A percentile compares a stretch with the other conserved stretches of the same genome.
phyloP scores from a whole-genome alignment of 2,888 invertebrate species.

The Agonopterix heracliana region DNA sequence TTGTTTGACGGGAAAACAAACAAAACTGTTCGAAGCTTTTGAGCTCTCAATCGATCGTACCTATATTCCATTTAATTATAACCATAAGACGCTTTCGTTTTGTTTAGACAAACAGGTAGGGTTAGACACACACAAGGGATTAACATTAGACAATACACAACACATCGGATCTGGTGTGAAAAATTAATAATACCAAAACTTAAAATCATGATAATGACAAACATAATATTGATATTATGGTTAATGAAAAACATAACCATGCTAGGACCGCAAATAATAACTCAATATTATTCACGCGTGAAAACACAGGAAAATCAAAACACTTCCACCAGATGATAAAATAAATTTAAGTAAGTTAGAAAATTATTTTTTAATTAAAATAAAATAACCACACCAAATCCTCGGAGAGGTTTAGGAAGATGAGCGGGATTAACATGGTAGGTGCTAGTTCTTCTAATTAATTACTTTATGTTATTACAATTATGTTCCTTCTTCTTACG shows the following conservation, averaged over 20 bases:
- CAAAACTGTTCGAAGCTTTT: conserved; percentile 68
- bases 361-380: conserved; percentile 56
- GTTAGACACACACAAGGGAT: conserved; percentile 93
- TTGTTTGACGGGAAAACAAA: conserved; percentile 59
- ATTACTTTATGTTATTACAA: conserved; percentile 47
- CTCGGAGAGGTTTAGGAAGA: conserved; percentile 72
- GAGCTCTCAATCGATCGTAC: conserved; percentile 56
- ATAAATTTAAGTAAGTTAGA: conserved; percentile 58
- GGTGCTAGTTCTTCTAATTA: conserved; percentile 62
- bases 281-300: conserved; percentile 57
- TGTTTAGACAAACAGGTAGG: conserved; percentile 75
- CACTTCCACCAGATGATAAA: conserved; percentile 74
- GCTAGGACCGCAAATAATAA: conserved; percentile 66
- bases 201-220: conserved; percentile 7
- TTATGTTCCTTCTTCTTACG: conserved; percentile 48
- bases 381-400: conserved; percentile 76
- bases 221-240: conserved; percentile 40
- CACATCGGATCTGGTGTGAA: conserved; percentile 77
- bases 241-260: conserved; percentile 62
- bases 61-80: conserved; percentile 37
- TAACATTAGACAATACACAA: conserved; percentile 95
- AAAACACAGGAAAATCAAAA: conserved; percentile 75
- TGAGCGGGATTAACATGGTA: conserved; percentile 64
- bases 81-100: conserved; percentile 59
- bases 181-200: conserved; percentile 52